Evolutionary conservation across 2,797 vertebrate genomes (phyloP).

Genomic region (Hippocampus kuda): DNA sequence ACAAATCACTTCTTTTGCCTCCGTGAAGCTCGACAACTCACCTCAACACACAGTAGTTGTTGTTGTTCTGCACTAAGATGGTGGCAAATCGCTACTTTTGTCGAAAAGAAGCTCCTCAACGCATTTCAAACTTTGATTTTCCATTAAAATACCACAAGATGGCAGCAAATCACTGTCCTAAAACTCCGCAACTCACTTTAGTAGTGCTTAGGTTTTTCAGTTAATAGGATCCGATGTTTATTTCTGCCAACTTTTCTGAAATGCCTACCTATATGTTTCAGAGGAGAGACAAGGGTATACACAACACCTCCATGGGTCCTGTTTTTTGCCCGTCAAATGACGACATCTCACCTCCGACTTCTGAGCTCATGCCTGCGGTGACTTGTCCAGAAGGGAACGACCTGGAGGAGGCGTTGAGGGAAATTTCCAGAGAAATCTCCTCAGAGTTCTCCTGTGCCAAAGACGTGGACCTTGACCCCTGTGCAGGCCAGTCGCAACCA

Average conservation of each 20-base stretch:
- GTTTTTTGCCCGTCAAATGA: constrained; percentile 77
- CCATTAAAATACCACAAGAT: too few species aligned
- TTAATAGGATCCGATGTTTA: background rate
- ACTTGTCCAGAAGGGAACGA: constrained; percentile 53
- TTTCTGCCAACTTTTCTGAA: background rate
- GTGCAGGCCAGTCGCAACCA: constrained; percentile 42
- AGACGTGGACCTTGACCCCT: constrained; percentile 58
- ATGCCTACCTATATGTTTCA: constrained; percentile 18
- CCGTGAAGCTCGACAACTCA: too few species aligned
- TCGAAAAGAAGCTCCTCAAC: too few species aligned
- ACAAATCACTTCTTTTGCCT: too few species aligned
- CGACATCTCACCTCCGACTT: constrained; percentile 59
- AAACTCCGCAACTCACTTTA: too few species aligned
- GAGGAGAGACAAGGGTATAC: constrained; percentile 37
- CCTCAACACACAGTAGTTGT: too few species aligned
- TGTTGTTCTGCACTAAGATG: too few species aligned
- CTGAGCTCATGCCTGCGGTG: constrained; percentile 61
- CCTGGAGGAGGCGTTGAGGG: constrained; percentile 60
- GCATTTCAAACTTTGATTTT: too few species aligned
- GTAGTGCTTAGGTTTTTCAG: too few species aligned
- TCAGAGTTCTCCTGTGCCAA: constrained; percentile 74
- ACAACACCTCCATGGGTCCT: constrained; percentile 66
- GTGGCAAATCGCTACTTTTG: too few species aligned
- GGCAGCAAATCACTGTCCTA: too few species aligned
- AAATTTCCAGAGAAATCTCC: constrained; percentile 74